Base-by-base conservation (phyloP, 2,113 vertebrate genomes). In the Trematocara zebra region DNA sequence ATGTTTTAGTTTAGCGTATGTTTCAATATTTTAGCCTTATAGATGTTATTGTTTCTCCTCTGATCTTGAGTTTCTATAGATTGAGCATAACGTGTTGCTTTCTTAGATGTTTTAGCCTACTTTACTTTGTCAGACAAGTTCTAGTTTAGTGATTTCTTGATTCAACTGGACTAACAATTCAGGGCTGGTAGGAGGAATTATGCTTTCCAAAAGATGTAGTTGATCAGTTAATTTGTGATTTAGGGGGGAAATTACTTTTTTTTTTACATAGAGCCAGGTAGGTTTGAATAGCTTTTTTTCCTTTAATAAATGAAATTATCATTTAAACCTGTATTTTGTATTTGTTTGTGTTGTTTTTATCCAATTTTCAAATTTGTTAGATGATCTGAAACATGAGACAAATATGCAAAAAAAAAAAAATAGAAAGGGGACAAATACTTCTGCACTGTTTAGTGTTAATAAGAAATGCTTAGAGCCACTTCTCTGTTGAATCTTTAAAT, bases 291-390 rank as follows among this genome's bases (percentile, higher is more conserved):
- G 31, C 7, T 20, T 7, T 72, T 44, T 44, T 72, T 11, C 5
- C 67, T 10, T 72, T 28, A 44, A 26, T 44, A 44, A 72, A 0
- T 72, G 0, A 72, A 17, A 72, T 72, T 1, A 44, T 44, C 2
- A 17, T 44, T 44, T 72, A 26, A 72, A 72, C 11, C 20, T 72
- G 12, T 26, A 72, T 72, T 72, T 72, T 72, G 0, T 10, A 72
- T 44, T 47, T 72, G 23, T 26, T 47, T 26, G 1, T 15, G 40
- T 72, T 72, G 40, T 44, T 44, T 44, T 72, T 72, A 44, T 47
- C 5, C 3, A 72, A 2, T 17, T 47, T 72, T 72, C 40, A 47
- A 14, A 26, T 47, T 72, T 28, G 20, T 44, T 72, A 28, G 11
- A 69, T 0, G 0, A 72, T 26, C 14, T 72, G 20, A 47, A 47